phyloP scores from a whole-genome alignment of 2,888 invertebrate species.

The Camponotus fellah region DNA sequence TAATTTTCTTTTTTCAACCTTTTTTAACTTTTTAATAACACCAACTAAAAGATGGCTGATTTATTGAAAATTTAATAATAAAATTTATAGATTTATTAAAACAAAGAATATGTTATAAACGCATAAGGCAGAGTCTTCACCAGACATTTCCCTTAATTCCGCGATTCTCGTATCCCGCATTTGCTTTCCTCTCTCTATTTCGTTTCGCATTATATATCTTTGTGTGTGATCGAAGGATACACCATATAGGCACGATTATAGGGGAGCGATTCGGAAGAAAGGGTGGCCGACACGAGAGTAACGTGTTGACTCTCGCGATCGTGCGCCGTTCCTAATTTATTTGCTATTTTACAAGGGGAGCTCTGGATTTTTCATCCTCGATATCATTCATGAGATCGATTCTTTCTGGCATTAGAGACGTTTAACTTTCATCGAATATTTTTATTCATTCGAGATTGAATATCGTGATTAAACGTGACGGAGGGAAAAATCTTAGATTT shows the following conservation, averaged over 20 bases:
- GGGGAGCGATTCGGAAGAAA: slow-evolving; percentile 40
- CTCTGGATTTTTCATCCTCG: slow-evolving; percentile 67
- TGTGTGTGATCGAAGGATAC: slow-evolving; percentile 11
- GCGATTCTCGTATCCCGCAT: neutral
- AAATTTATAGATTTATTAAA: neutral
- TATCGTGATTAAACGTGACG: neutral
- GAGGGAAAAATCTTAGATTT: neutral
- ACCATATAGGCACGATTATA: slow-evolving; percentile 6
- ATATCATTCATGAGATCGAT: slow-evolving; percentile 8
- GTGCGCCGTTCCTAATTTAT: slow-evolving; percentile 77
- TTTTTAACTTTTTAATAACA: too few species aligned
- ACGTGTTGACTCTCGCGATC: slow-evolving; percentile 79
- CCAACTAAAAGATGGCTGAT: too few species aligned
- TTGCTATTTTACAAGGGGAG: slow-evolving; percentile 77
- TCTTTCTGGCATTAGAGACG: neutral
- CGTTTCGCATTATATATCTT: neutral
- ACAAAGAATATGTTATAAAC: neutral
- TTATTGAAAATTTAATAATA: neutral
- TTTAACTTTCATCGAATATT: slow-evolving; percentile 2
- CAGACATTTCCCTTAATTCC: neutral
- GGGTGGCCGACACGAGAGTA: slow-evolving; percentile 63
- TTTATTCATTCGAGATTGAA: neutral
- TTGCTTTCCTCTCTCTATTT: neutral
- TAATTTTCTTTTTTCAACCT: too few species aligned
- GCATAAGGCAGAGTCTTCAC: neutral